A percentile compares a stretch with the other conserved stretches of the same genome.
Conservation (phyloP, 2,888 invertebrate species). For the Balanococcus diminutus region DNA sequence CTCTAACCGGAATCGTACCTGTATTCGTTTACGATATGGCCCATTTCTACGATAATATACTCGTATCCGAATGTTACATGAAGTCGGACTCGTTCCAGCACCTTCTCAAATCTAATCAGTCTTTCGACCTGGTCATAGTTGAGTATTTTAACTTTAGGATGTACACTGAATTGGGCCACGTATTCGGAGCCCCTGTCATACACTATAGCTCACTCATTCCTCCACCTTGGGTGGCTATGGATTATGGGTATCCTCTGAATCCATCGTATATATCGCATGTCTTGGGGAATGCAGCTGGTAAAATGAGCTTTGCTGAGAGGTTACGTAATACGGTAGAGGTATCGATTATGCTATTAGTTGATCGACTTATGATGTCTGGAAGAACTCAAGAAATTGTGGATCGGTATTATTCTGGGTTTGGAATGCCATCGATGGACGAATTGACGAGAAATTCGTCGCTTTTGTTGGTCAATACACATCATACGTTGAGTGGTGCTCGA, state of each 20-base stretch:
- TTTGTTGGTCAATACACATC: conserved; percentile 52
- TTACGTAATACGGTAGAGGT: conserved; percentile 12
- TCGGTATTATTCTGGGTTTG: neutral
- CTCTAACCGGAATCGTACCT: neutral
- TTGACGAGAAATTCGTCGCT: conserved; percentile 38
- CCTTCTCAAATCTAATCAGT: neutral
- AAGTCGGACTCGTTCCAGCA: neutral
- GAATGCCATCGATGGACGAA: conserved; percentile 25
- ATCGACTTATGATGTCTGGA: neutral
- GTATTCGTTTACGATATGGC: neutral
- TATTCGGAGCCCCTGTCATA: conserved; percentile 46
- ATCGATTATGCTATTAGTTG: neutral
- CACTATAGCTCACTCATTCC: conserved; percentile 28
- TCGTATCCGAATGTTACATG: neutral
- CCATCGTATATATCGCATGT: neutral
- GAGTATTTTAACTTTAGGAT: conserved; percentile 53
- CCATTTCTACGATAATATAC: neutral
- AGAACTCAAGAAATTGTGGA: conserved; percentile 24
- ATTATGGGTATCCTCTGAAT: neutral
- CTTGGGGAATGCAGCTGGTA: neutral
- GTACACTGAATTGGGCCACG: conserved; percentile 12
- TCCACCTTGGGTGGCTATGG: conserved; percentile 34
- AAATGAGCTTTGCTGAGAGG: conserved; percentile 36
- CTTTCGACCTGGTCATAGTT: conserved; percentile 46
- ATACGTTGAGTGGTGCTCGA: neutral